Base-by-base conservation (phyloP, 2,888 invertebrate genomes). In the Drosophila siamana region DNA sequence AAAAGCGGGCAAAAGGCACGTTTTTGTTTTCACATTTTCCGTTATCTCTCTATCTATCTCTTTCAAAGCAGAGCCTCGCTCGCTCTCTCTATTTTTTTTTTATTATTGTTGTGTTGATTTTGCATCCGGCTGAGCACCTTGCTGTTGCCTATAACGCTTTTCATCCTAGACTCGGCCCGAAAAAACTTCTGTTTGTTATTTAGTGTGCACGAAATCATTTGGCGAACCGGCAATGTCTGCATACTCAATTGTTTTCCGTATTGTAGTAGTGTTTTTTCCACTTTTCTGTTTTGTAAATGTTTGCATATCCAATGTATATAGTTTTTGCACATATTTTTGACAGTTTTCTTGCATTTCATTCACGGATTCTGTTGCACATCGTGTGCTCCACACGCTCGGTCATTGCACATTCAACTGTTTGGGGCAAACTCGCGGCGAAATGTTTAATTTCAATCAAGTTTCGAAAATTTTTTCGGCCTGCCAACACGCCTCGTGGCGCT, bases 171-270 rank as follows among this genome's bases (percentile, higher is more conserved):
- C 55, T 50, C 50, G 43, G 46, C 9, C 50, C 19, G 40, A 60
- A 61, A 74, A 69, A 71, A 63, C 70, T 72, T 67, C 67, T 80
- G 77, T 83, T 76, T 76, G 69, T 74, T 74, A 70, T 86, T 86
- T 79, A 81, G 77, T 74, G 68, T 62, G 63, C 86, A 70, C 69
- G 66, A 67, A 86, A 84, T 81, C 77, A 81, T 84, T 83, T 86
- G 74, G 77, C 46, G 38, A 57, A 1, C 56, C 66, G 54, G 40
- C 63, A 36, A 33, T 19, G 15, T 46, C 51, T 57, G 70, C 56
- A 63, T 71, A 71, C 56, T 62, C 69, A 71, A 71, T 68, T 69
- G 59, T 71, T 76, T 71, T 76, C 69, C 28, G 28, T 26, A n/a
- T n/a, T n/a, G n/a, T n/a, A n/a, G 13, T 15, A 11, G 7, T 16